Conservation (phyloP, 2,797 vertebrate genomes). For the Tenualosa thibaudeaui region DNA sequence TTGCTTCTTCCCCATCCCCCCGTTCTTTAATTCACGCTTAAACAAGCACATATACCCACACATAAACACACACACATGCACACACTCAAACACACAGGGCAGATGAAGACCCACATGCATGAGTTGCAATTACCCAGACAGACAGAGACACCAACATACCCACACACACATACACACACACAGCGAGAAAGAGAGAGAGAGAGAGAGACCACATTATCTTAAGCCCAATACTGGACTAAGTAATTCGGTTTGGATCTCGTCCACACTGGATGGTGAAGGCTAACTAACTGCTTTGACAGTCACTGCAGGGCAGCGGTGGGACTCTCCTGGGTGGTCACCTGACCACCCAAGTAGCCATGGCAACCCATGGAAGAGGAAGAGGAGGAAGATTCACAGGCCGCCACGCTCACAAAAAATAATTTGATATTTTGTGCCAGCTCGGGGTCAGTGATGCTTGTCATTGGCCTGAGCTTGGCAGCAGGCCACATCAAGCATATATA, state of each 20-base stretch:
- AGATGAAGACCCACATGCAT: not conserved
- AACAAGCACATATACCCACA: not conserved
- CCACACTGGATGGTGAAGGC: constrained; percentile 46
- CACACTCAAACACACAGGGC: not conserved
- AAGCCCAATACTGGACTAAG: not conserved
- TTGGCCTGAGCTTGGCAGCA: not conserved
- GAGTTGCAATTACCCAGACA: not conserved
- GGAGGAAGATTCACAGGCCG: constrained; percentile 35
- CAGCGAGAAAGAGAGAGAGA: too few species aligned
- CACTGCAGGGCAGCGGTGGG: constrained; percentile 59
- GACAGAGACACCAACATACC: not conserved
- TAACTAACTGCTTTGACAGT: constrained; percentile 64
- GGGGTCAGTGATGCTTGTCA: constrained; percentile 63
- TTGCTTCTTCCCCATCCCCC: not conserved
- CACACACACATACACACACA: not conserved
- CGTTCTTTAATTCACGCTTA: not conserved
- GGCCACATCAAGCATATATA: not conserved
- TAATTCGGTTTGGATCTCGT: constrained; percentile 43
- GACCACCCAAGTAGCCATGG: constrained; percentile 68
- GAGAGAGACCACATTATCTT: not conserved
- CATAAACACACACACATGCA: not conserved
- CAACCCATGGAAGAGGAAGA: constrained; percentile 59
- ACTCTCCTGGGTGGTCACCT: constrained; percentile 62
- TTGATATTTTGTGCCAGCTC: constrained; percentile 72
- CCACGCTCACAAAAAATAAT: constrained; percentile 71